Conservation (phyloP, 2,797 vertebrate genomes). For the Phaenicophaeus curvirostris region DNA sequence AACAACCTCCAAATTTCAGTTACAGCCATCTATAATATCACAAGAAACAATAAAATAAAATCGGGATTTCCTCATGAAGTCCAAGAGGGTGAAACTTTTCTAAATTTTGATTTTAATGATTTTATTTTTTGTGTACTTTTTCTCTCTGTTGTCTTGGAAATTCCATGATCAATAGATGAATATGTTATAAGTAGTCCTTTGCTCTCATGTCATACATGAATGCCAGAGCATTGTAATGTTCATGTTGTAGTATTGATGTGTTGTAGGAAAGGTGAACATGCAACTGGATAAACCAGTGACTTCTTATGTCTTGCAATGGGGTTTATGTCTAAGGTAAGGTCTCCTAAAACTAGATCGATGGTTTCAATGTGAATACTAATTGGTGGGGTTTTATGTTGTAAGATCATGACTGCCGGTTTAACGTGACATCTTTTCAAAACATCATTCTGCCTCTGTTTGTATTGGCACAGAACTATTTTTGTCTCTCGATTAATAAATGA, state of each 20-base stretch:
- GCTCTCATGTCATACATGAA: background rate
- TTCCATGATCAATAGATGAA: background rate
- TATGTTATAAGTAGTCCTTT: background rate
- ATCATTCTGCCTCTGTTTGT: background rate
- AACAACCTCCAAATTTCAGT: slow-evolving; percentile 46
- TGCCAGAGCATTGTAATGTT: background rate
- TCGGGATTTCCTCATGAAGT: background rate
- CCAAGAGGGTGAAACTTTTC: background rate
- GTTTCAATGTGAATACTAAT: slow-evolving; percentile 52
- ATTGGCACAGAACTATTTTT: slow-evolving; percentile 20
- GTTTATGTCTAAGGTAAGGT: slow-evolving; percentile 49
- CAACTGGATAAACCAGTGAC: slow-evolving; percentile 22
- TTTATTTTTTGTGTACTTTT: background rate
- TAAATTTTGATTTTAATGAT: background rate
- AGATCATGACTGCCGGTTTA: slow-evolving; percentile 1
- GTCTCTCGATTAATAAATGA: background rate
- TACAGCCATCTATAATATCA: background rate
- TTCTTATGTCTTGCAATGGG: slow-evolving; percentile 55
- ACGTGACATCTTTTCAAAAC: background rate
- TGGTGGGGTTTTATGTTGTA: background rate
- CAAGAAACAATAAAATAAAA: background rate
- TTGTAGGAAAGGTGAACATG: background rate
- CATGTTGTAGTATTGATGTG: background rate
- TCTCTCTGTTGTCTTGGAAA: background rate
- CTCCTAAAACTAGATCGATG: slow-evolving; percentile 34